A percentile compares a stretch with the other conserved stretches of the same genome.
Conservation (phyloP, 35 echinoderm and acorn worm genomes). For the Chiridota heheva region DNA sequence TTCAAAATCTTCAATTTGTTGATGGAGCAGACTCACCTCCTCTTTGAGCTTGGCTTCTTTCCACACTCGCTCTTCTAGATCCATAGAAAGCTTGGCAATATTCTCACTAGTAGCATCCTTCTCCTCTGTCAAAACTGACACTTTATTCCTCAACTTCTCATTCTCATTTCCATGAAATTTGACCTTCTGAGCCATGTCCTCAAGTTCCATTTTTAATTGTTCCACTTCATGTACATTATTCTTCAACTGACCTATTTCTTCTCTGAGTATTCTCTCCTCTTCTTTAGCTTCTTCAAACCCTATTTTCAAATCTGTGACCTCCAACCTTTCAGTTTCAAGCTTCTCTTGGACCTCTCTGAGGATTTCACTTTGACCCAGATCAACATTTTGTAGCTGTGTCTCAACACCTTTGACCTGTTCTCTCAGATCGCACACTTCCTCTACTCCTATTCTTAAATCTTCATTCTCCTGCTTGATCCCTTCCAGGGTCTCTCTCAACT, state of each 20-base stretch:
- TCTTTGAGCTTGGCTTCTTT: no score
- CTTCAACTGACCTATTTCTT: neutral
- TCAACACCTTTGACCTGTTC: neutral
- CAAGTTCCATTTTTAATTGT: slow-evolving; percentile 1
- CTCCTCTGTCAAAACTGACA: neutral
- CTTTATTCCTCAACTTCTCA: neutral
- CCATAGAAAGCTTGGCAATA: no score
- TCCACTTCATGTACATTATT: neutral
- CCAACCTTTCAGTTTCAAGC: neutral
- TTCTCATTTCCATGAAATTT: neutral
- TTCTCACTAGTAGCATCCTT: no score
- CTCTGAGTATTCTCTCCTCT: neutral
- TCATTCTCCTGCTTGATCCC: slow-evolving; percentile 12
- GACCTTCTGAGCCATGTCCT: no score
- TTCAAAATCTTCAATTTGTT: no score
- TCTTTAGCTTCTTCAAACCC: neutral
- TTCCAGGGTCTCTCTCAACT: no score
- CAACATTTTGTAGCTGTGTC: neutral
- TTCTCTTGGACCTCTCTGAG: neutral
- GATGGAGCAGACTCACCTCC: no score
- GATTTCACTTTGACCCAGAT: neutral
- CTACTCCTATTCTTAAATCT: neutral
- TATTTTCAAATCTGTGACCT: neutral
- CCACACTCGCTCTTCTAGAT: no score
- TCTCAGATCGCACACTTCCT: neutral